A percentile compares a stretch with the other conserved stretches of the same genome.
Conservation (phyloP, 2,888 invertebrate genomes). For the Pocota personata region DNA sequence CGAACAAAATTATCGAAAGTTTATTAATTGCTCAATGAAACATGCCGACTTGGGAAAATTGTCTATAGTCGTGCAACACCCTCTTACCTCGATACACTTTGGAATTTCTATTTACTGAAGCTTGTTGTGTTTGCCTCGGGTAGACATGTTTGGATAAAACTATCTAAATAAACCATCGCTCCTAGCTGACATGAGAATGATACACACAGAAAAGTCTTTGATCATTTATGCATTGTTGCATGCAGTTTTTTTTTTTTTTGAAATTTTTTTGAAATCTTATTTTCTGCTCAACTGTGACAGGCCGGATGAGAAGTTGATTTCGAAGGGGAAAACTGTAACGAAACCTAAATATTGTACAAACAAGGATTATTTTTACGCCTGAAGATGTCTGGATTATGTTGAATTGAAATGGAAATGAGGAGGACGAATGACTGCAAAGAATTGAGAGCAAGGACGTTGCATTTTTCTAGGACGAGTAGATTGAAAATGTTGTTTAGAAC, state of each 20-base stretch:
- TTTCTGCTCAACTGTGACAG: slow-evolving; percentile 16
- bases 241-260: slow-evolving; percentile 30
- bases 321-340: slow-evolving; percentile 38
- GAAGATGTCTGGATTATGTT: slow-evolving; percentile 27
- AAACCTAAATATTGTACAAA: slow-evolving; percentile 62
- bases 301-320: slow-evolving; percentile 48
- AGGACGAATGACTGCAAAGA: slow-evolving; percentile 10
- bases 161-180: slow-evolving; percentile 71
- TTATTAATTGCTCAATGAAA: slow-evolving; percentile 63
- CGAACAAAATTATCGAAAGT: slow-evolving; percentile 65
- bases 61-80: background rate
- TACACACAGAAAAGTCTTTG: slow-evolving; percentile 54
- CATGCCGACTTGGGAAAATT: slow-evolving; percentile 15
- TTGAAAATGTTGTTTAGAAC: background rate
- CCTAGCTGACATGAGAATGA: slow-evolving; percentile 57
- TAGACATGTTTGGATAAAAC: slow-evolving; percentile 62
- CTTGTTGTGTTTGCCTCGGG: slow-evolving; percentile 48
- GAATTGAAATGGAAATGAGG: slow-evolving; percentile 29
- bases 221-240: slow-evolving; percentile 69
- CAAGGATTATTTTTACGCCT: slow-evolving; percentile 47
- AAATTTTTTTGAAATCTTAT: too few species aligned
- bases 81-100: slow-evolving; percentile 53
- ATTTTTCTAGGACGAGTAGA: background rate
- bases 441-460: slow-evolving; percentile 59
- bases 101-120: slow-evolving; percentile 64